phyloP scores from a whole-genome alignment of 2,888 invertebrate genomes.

The Eupithecia exiguata region DNA sequence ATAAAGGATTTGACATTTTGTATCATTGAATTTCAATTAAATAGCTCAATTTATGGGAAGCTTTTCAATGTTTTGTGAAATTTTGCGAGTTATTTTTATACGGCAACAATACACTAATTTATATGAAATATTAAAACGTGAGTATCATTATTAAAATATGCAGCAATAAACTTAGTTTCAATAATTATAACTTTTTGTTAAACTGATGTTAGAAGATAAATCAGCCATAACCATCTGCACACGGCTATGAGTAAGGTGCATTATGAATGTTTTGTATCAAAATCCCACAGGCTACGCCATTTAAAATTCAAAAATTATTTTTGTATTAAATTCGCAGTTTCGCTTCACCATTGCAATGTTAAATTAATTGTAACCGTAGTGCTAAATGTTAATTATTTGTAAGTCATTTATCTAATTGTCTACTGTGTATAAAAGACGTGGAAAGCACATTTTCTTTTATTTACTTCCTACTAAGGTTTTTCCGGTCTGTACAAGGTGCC shows the following conservation, averaged over 20 bases:
- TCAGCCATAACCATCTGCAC: not conserved
- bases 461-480: not conserved
- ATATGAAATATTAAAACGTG: constrained; percentile 3
- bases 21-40: not conserved
- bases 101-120: not conserved
- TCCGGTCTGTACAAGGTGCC: not conserved
- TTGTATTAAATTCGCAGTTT: constrained; percentile 37
- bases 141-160: not conserved
- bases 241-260: not conserved
- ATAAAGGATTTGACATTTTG: not conserved
- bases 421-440: constrained; percentile 79
- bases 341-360: constrained; percentile 53
- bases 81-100: constrained; percentile 13
- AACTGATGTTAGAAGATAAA: not conserved
- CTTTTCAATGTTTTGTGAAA: constrained; percentile 5
- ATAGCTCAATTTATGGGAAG: not conserved
- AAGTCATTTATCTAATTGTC: constrained; percentile 67
- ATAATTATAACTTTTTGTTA: not conserved
- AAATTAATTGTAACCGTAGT: constrained; percentile 67
- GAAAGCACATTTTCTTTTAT: constrained; percentile 48
- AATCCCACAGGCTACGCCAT: constrained; percentile 9
- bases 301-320: constrained; percentile 25
- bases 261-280: constrained; percentile 18
- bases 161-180: not conserved
- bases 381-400: constrained; percentile 80